Conservation (phyloP, 2,113 vertebrate species). For the Odocoileus virginianus region DNA sequence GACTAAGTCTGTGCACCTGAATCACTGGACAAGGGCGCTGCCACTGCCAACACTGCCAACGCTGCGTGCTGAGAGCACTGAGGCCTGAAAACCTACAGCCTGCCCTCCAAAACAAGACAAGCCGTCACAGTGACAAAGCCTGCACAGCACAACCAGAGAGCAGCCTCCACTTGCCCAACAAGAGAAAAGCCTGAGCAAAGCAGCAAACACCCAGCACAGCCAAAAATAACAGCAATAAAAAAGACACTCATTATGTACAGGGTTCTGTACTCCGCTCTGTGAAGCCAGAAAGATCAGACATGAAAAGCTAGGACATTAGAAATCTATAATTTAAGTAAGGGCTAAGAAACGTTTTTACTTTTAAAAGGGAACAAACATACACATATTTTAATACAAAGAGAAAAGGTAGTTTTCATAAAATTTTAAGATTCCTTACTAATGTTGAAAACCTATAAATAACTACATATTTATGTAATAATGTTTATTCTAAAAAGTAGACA, state of each 20-base stretch:
- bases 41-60: neutral
- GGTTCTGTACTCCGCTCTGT: neutral
- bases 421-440: neutral
- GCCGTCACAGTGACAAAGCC: neutral
- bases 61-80: neutral
- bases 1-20: neutral
- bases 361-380: neutral
- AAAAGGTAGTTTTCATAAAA: neutral
- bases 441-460: neutral
- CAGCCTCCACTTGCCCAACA: neutral
- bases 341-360: neutral
- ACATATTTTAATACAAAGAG: neutral
- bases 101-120: neutral
- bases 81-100: neutral
- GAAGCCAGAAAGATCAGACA: neutral
- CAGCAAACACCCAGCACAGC: neutral
- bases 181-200: neutral
- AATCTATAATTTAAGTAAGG: neutral
- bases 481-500: slow-evolving; percentile 15
- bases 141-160: neutral
- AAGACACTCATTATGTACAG: neutral
- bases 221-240: neutral
- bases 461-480: neutral
- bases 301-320: neutral
- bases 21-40: neutral